Evolutionary conservation across 2,113 vertebrate species (phyloP), one percentile per base, ranked within the genome.

Genomic region (Trochalopteron elliotii): DNA sequence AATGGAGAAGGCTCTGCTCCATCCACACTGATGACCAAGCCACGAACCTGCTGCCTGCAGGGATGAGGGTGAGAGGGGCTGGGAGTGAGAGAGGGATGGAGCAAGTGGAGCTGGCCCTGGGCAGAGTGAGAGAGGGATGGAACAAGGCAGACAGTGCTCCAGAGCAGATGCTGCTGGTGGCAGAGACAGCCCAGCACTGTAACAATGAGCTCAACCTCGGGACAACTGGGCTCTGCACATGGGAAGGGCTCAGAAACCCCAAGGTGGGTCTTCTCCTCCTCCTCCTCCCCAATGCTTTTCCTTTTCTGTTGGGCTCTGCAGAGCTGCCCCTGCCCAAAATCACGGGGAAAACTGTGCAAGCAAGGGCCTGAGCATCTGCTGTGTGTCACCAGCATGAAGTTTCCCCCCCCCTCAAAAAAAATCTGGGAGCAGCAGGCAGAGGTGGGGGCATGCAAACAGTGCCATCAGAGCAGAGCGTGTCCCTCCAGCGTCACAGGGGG

Each of bases 11-110:
- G 27, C 28, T 18, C 59, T 67, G 10, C 16, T 33, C 55, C 52
- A 12, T 10, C 21, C 10, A 0, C 1, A 14, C 35, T 13, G 35
- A 11, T 3, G 37, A 24, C 20, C 2, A 0, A 56, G 40, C 16
- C 50, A 27, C 0, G 0, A 65, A 37, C 53, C 44, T 18, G 0
- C 0, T 5, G 13, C 50, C 81, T 0, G 0, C 25, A 24, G n/a
- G 39, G 44, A 52, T 50, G 10, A 5, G 55, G 39, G 39, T 39
- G 39, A 39, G 39, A 39, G 40, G 40, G 49, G 30, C 56, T 28
- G 61, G 55, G 5, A 15, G 7, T 6, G 45, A 4, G 33, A 39
- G 20, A 1, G 2, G 30, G 91, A 71, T 3, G 3, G 59, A 52
- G 59, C 9, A 4, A 22, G 30, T 0, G 44, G 60, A 57, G 27